Conservation (phyloP, 2,113 vertebrate genomes). For the Lathamus discolor region DNA sequence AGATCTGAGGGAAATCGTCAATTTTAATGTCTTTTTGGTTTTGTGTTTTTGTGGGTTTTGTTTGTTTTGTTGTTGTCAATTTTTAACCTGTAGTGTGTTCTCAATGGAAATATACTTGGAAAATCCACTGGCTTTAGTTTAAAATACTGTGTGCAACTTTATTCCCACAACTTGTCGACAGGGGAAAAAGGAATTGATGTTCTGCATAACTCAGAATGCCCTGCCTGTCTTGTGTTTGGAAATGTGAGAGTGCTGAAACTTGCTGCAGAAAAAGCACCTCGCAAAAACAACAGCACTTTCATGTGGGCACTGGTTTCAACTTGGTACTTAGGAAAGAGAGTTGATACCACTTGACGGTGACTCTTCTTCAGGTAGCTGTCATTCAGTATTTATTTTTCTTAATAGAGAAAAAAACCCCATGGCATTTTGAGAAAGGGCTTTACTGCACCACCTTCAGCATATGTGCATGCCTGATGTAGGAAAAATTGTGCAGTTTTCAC, state of each 20-base stretch:
- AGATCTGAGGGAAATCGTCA: not conserved
- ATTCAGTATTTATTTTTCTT: not conserved
- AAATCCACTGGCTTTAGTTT: not conserved
- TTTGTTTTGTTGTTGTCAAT: not conserved
- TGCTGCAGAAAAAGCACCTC: not conserved
- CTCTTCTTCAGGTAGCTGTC: not conserved
- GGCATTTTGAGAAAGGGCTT: not conserved
- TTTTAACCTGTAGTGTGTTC: not conserved
- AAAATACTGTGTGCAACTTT: not conserved
- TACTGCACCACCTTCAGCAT: not conserved
- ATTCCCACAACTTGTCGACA: fast-evolving
- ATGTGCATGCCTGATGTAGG: not conserved
- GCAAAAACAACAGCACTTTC: not conserved
- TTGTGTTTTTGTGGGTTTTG: not conserved
- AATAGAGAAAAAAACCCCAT: fast-evolving
- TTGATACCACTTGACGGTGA: not conserved
- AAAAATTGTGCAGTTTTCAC: not conserved
- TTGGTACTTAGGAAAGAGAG: not conserved
- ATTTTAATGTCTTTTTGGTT: not conserved
- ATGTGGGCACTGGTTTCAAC: not conserved
- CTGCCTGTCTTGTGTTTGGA: fast-evolving
- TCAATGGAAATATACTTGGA: not conserved
- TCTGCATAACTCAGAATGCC: fast-evolving
- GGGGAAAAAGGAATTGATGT: not conserved
- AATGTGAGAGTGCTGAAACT: not conserved